These are phyloP conservation scores for Pholis gunnellus DNA, from an alignment of 2,113 vertebrate species.

Conservation along the genomic window DNA sequence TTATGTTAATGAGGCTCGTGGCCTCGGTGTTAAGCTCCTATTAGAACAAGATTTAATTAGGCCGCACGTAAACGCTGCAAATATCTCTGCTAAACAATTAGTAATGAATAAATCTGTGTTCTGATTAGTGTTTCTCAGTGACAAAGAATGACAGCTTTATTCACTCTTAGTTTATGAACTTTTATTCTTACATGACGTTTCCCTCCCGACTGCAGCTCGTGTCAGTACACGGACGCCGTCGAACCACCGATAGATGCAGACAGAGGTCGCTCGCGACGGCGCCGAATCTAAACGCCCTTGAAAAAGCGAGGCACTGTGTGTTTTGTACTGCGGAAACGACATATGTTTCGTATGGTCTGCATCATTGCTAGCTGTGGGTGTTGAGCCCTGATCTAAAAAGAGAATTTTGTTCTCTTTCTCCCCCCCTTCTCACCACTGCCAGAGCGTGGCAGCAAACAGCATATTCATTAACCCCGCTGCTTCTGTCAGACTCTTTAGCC, in stretches of 20 bases:
- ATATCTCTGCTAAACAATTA: slow-evolving; percentile 76
- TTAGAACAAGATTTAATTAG: slow-evolving; percentile 79
- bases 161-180: slow-evolving; percentile 20
- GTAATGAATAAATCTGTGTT: slow-evolving; percentile 72
- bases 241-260: slow-evolving; percentile 1
- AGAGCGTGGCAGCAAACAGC: slow-evolving; percentile 62
- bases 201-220: slow-evolving; percentile 7
- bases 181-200: background rate
- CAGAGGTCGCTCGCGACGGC: background rate
- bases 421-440: slow-evolving; percentile 43
- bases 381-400: slow-evolving; percentile 59
- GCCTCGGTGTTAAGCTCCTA: slow-evolving; percentile 73
- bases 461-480: slow-evolving; percentile 70
- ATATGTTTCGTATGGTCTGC: slow-evolving; percentile 55
- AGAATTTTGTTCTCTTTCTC: slow-evolving; percentile 10
- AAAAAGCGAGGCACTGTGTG: slow-evolving; percentile 33
- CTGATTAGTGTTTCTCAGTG: slow-evolving; percentile 60
- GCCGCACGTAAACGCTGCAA: slow-evolving; percentile 71
- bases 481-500: slow-evolving; percentile 56
- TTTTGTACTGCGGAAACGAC: slow-evolving; percentile 48
- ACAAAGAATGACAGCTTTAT: slow-evolving; percentile 67
- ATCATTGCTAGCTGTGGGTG: slow-evolving; percentile 56
- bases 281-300: slow-evolving; percentile 25
- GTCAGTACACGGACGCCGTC: background rate
- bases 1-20: slow-evolving; percentile 78